A percentile compares a stretch with the other conserved stretches of the same genome.
phyloP scores from a whole-genome alignment of 2,113 vertebrate genomes.

The Electrona antarctica region DNA sequence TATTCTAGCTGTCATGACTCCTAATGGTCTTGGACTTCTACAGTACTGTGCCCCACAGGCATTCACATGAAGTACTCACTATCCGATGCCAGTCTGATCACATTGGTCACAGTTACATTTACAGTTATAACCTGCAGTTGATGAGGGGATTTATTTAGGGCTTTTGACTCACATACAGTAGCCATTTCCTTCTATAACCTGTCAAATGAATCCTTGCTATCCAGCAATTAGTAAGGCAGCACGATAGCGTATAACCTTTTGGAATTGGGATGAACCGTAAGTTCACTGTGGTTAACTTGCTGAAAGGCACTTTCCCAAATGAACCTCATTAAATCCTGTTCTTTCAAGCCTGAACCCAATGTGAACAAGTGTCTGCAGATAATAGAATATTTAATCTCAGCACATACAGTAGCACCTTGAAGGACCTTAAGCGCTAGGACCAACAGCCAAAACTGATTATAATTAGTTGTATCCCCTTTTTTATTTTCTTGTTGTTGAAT shows the following conservation, averaged over 20 bases:
- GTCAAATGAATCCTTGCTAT: too few relatives aligned
- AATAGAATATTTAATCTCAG: background rate
- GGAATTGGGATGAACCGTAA: background rate
- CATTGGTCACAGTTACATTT: too few relatives aligned
- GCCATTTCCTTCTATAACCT: too few relatives aligned
- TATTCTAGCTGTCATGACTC: slow-evolving; percentile 26
- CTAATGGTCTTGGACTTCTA: slow-evolving; percentile 6
- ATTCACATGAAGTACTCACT: background rate
- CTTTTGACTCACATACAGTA: too few relatives aligned
- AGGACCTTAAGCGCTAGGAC: too few relatives aligned
- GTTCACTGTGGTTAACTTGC: background rate
- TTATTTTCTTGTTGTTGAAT: too few relatives aligned
- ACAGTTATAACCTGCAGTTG: too few relatives aligned
- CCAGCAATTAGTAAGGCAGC: background rate
- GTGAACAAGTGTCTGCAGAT: background rate
- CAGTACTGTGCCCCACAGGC: background rate
- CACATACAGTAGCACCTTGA: too few relatives aligned
- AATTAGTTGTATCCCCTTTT: too few relatives aligned
- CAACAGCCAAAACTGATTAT: too few relatives aligned
- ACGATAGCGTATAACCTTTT: background rate
- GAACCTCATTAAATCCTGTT: background rate
- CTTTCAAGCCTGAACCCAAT: background rate
- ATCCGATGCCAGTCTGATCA: too few relatives aligned
- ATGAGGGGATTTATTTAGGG: too few relatives aligned
- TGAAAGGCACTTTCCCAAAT: background rate